phyloP scores from a whole-genome alignment of 2,888 invertebrate genomes.

The Latheticus oryzae region DNA sequence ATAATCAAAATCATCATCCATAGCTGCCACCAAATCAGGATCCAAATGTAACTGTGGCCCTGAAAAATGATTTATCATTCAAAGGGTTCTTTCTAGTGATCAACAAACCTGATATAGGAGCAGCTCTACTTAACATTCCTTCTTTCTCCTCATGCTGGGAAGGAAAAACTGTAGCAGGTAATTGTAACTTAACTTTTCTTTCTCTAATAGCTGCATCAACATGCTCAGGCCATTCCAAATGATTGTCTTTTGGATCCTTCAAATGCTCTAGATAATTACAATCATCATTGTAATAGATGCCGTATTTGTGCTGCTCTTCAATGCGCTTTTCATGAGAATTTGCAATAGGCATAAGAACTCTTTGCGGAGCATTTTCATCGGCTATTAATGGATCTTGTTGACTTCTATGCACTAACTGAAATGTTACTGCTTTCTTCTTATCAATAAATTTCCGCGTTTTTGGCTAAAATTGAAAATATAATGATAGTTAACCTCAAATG shows the following conservation, averaged over 20 bases:
- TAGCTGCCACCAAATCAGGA: slow-evolving; percentile 91
- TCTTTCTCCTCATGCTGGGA: slow-evolving; percentile 81
- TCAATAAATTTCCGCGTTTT: slow-evolving; percentile 85
- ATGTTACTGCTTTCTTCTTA: slow-evolving; percentile 90
- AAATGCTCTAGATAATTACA: slow-evolving; percentile 96
- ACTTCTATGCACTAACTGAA: slow-evolving; percentile 92
- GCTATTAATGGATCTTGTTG: slow-evolving; percentile 92
- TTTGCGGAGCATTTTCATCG: slow-evolving; percentile 90
- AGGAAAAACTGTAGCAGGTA: slow-evolving; percentile 57
- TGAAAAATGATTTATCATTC: too few relatives aligned
- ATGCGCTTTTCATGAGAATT: slow-evolving; percentile 67
- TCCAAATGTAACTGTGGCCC: slow-evolving; percentile 81
- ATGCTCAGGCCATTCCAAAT: slow-evolving; percentile 67
- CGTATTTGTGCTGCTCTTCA: slow-evolving; percentile 85
- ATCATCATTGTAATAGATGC: slow-evolving; percentile 94
- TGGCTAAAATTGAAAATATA: slow-evolving; percentile 43
- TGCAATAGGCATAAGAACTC: slow-evolving; percentile 78
- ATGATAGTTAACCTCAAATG: slow-evolving; percentile 33
- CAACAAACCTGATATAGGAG: slow-evolving; percentile 65
- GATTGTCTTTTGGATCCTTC: slow-evolving; percentile 71
- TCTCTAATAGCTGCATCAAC: slow-evolving; percentile 52
- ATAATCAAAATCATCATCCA: slow-evolving; percentile 93
- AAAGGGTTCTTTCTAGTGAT: too few relatives aligned
- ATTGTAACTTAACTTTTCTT: slow-evolving; percentile 43
- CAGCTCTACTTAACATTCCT: slow-evolving; percentile 85